phyloP scores from a whole-genome alignment of 2,797 vertebrate genomes.

The Melanotaenia boesemani region DNA sequence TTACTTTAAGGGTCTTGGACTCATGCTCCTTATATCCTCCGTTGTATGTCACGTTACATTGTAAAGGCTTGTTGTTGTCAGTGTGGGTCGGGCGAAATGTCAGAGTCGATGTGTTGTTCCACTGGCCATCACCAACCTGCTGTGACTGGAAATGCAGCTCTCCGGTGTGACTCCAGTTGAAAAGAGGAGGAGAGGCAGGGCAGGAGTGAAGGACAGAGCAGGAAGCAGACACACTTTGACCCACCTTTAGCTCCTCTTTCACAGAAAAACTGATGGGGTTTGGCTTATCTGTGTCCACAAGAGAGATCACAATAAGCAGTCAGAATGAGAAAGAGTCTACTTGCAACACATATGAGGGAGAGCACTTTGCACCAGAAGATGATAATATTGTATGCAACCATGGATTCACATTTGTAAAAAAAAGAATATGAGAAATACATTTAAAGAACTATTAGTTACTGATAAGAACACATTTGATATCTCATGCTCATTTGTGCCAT shows the following conservation, averaged over 20 bases:
- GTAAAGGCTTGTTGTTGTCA: slow-evolving; percentile 63
- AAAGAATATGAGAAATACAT: too few species aligned
- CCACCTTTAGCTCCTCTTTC: slow-evolving; percentile 31
- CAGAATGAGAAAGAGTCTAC: background rate
- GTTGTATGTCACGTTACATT: slow-evolving; percentile 58
- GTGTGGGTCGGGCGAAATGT: slow-evolving; percentile 49
- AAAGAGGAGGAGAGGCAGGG: slow-evolving; percentile 57
- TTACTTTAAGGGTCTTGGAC: slow-evolving; percentile 57
- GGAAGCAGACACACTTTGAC: slow-evolving; percentile 38
- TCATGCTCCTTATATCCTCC: slow-evolving; percentile 32
- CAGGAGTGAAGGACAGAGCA: slow-evolving; percentile 77
- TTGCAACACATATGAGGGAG: too few species aligned
- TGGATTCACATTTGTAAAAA: too few species aligned
- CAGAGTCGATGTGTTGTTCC: slow-evolving; percentile 64
- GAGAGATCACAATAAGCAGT: background rate
- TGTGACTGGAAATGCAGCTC: background rate
- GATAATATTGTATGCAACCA: too few species aligned
- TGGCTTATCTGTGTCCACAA: slow-evolving; percentile 47
- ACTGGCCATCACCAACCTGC: slow-evolving; percentile 42
- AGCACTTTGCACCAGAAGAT: too few species aligned
- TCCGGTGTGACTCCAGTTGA: slow-evolving; percentile 77
- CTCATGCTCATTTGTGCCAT: too few species aligned
- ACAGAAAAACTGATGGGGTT: slow-evolving; percentile 45
- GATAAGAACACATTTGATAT: too few species aligned
- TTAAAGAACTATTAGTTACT: too few species aligned